Conservation (phyloP, 2,888 invertebrate genomes). For the Dicycla oo region DNA sequence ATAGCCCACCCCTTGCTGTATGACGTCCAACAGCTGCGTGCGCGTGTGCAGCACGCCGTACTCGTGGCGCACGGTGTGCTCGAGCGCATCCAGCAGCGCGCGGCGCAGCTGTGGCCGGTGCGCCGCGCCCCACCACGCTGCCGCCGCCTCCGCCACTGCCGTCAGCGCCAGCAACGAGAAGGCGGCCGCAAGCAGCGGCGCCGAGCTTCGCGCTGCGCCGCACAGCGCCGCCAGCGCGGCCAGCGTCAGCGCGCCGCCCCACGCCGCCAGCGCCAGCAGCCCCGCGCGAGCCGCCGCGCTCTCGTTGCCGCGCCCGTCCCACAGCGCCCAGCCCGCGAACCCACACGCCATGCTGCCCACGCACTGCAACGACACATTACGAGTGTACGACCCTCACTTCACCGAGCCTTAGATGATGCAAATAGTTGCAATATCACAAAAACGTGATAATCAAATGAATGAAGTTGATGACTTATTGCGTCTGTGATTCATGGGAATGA, state of each 20-base stretch:
- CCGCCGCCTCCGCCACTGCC: conserved; percentile 83
- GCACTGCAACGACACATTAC: conserved; percentile 69
- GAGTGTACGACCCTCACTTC: no score
- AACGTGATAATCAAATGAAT: background rate
- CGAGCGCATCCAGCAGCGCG: conserved; percentile 75
- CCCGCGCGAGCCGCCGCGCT: conserved; percentile 80
- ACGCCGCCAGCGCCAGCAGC: conserved; percentile 78
- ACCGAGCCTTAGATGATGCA: no score
- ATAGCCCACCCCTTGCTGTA: conserved; percentile 79
- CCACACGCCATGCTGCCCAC: conserved; percentile 79
- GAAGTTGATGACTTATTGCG: background rate
- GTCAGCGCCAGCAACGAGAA: conserved; percentile 82
- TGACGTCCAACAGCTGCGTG: conserved; percentile 81
- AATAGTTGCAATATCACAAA: background rate
- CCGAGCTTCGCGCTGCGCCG: conserved; percentile 76
- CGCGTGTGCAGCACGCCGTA: conserved; percentile 79
- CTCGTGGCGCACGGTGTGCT: conserved; percentile 77
- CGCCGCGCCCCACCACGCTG: conserved; percentile 86
- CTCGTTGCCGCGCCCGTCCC: conserved; percentile 80
- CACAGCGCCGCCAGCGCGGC: conserved; percentile 78
- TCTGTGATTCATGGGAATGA: background rate
- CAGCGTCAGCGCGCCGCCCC: conserved; percentile 79
- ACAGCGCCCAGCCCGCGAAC: conserved; percentile 83
- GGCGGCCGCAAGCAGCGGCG: conserved; percentile 80
- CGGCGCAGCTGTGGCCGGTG: conserved; percentile 80